Evolutionary conservation across 2,888 invertebrate genomes (phyloP).

Genomic region (Syritta pipiens): DNA sequence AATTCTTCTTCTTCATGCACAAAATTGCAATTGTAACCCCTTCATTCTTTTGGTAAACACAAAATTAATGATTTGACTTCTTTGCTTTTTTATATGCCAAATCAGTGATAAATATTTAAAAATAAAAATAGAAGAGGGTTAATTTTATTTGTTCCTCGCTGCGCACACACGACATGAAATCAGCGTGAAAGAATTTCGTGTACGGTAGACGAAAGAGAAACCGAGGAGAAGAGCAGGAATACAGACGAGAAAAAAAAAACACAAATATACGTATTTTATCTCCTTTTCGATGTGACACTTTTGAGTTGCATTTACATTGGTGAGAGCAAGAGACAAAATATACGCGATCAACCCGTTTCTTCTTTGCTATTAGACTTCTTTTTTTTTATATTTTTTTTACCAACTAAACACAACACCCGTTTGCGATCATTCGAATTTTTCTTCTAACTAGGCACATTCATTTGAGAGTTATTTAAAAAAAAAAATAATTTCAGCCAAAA

Average conservation of each 20-base stretch:
- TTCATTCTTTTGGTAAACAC: slow-evolving; percentile 5
- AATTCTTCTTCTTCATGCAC: slow-evolving; percentile 3
- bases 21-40: slow-evolving; percentile 6
- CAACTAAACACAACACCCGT: slow-evolving; percentile 61
- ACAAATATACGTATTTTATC: slow-evolving; percentile 39
- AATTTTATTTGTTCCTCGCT: slow-evolving; percentile 11
- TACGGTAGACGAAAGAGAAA: slow-evolving; percentile 28
- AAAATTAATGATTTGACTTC: neutral
- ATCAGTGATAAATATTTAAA: slow-evolving; percentile 22
- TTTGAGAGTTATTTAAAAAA: neutral
- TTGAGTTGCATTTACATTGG: slow-evolving; percentile 16
- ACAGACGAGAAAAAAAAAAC: slow-evolving; percentile 33
- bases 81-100: neutral
- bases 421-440: slow-evolving; percentile 27
- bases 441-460: too few relatives aligned
- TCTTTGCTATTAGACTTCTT: slow-evolving; percentile 22
- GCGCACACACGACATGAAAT: slow-evolving; percentile 60
- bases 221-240: slow-evolving; percentile 23
- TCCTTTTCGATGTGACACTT: slow-evolving; percentile 54
- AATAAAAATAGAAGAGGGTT: slow-evolving; percentile 28
- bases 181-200: slow-evolving; percentile 67
- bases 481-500: neutral
- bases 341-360: slow-evolving; percentile 38
- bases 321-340: slow-evolving; percentile 25
- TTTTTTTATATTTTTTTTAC: slow-evolving; percentile 38